A percentile compares a stretch with the other conserved stretches of the same genome.
These are phyloP conservation scores for Synergus itoensis DNA, from an alignment of 2,888 invertebrate genomes.

Conservation along the genomic window DNA sequence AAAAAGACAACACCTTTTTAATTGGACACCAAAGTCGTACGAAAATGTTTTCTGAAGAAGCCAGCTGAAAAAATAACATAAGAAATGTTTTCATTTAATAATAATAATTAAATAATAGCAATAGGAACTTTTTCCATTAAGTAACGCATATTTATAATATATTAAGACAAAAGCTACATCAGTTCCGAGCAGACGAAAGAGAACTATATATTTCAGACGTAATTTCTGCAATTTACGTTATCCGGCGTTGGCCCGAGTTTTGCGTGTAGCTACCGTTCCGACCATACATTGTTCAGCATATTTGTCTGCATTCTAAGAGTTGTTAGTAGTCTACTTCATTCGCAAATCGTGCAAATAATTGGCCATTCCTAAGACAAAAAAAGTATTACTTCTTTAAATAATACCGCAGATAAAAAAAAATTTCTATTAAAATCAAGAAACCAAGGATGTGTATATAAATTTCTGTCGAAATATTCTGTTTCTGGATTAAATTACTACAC, in stretches of 20 bases:
- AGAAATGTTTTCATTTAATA: background rate
- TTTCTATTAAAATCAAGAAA: background rate
- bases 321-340: constrained; percentile 42
- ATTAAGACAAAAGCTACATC: constrained; percentile 28
- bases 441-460: background rate
- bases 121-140: background rate
- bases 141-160: constrained; percentile 13
- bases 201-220: constrained; percentile 45
- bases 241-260: constrained; percentile 44
- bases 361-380: constrained; percentile 26
- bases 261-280: constrained; percentile 38
- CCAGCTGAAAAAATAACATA: background rate
- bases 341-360: constrained; percentile 43
- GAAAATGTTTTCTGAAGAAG: background rate
- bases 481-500: background rate
- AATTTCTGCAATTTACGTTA: constrained; percentile 46
- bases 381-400: background rate
- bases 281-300: constrained; percentile 47
- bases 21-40: constrained; percentile 2
- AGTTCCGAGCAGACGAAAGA: constrained; percentile 14
- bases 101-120: background rate
- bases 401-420: background rate
- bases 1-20: constrained; percentile 25
- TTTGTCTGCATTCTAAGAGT: constrained; percentile 45
- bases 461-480: background rate